Evolutionary conservation across 2,113 vertebrate genomes (phyloP).

Genomic region (Zingel zingel): DNA sequence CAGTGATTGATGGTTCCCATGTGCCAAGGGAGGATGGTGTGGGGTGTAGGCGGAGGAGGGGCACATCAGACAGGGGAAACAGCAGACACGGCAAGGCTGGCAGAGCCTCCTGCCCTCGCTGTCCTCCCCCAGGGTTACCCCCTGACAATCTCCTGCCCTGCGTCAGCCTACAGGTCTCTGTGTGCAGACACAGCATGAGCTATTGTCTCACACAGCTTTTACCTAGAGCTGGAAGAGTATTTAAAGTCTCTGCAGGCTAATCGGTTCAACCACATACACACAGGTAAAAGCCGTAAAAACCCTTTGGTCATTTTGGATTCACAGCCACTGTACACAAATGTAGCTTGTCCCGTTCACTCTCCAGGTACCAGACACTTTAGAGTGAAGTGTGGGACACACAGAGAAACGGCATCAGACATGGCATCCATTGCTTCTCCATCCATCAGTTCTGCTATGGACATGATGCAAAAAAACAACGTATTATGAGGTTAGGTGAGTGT

Average conservation of each 20-base stretch:
- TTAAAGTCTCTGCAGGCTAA: slow-evolving; percentile 22
- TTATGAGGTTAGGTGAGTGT: background rate
- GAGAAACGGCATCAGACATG: background rate
- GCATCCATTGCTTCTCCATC: background rate
- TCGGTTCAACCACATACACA: background rate
- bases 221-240: slow-evolving; percentile 25
- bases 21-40: slow-evolving; percentile 31
- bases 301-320: background rate
- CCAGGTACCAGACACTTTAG: background rate
- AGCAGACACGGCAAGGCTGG: slow-evolving; percentile 8
- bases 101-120: background rate
- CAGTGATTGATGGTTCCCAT: slow-evolving; percentile 49
- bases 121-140: background rate
- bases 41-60: slow-evolving; percentile 3
- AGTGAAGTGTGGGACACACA: background rate
- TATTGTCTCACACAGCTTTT: slow-evolving; percentile 36
- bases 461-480: background rate
- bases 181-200: slow-evolving; percentile 18
- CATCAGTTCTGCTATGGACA: background rate
- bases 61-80: slow-evolving; percentile 28
- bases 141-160: slow-evolving; percentile 51
- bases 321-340: background rate
- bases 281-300: background rate
- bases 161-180: slow-evolving; percentile 38
- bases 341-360: background rate